Percentiles rank a stretch among this genome's conserved stretches.
phyloP scores from a whole-genome alignment of 2,888 invertebrate genomes.

The Boloria euphrosyne region DNA sequence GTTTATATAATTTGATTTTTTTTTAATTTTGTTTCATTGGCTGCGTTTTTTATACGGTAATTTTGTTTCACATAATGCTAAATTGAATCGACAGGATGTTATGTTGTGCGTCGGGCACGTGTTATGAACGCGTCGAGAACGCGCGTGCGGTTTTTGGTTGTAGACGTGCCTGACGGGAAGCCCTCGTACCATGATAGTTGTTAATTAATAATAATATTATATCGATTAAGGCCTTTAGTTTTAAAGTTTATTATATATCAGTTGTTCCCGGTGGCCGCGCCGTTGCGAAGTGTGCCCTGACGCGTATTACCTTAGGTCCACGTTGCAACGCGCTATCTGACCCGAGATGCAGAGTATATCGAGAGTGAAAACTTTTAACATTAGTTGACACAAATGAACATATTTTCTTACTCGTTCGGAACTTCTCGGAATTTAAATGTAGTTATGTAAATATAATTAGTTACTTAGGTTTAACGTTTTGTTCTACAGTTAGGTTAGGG shows the following conservation, averaged over 20 bases:
- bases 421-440: slow-evolving; percentile 25
- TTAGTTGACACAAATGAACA: slow-evolving; percentile 23
- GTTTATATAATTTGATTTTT: no score
- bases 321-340: not conserved
- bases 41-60: no score
- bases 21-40: no score
- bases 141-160: no score
- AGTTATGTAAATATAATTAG: slow-evolving; percentile 50
- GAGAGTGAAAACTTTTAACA: slow-evolving; percentile 14
- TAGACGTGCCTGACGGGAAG: not conserved
- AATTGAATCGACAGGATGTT: no score
- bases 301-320: no score
- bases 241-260: slow-evolving; percentile 17
- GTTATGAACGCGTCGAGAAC: no score
- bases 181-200: slow-evolving; percentile 8
- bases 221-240: slow-evolving; percentile 20
- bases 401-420: slow-evolving; percentile 36
- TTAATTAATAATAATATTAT: slow-evolving; percentile 28
- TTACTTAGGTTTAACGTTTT: slow-evolving; percentile 18
- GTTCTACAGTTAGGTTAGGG: not conserved
- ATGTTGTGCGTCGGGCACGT: no score
- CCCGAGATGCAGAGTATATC: not conserved
- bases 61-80: no score
- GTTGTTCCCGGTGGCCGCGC: slow-evolving; percentile 1
- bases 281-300: no score